These are phyloP conservation scores for Nerophis lumbriciformis DNA, from an alignment of 2,113 vertebrate genomes.

Conservation along the genomic window DNA sequence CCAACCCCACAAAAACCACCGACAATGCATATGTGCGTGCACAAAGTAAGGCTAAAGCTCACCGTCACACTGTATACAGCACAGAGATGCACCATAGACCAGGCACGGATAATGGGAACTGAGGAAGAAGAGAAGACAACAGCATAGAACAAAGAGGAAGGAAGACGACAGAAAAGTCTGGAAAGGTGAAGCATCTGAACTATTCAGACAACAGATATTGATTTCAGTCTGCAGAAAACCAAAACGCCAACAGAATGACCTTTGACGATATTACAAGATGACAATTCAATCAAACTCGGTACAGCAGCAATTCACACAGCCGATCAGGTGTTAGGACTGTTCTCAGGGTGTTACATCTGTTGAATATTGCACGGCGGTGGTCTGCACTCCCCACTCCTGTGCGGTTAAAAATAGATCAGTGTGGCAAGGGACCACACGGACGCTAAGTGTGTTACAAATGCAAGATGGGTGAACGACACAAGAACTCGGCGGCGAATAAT, in stretches of 20 bases:
- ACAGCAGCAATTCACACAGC: background rate
- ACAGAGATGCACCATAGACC: too few relatives aligned
- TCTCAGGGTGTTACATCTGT: background rate
- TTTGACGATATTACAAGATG: slow-evolving; percentile 22
- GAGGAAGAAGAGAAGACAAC: background rate
- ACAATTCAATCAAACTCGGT: slow-evolving; percentile 9
- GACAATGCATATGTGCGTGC: slow-evolving; percentile 1
- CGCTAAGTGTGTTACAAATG: slow-evolving; percentile 7
- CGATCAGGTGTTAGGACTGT: background rate
- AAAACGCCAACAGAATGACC: slow-evolving; percentile 30
- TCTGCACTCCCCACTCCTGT: background rate
- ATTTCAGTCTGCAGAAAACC: slow-evolving; percentile 33
- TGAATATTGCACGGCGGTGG: background rate
- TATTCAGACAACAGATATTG: slow-evolving; percentile 23
- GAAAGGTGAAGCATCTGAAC: slow-evolving; percentile 2
- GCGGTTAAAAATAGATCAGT: slow-evolving; percentile 29
- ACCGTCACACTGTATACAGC: background rate
- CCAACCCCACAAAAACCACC: slow-evolving; percentile 4
- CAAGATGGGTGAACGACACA: slow-evolving; percentile 8
- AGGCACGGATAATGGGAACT: background rate
- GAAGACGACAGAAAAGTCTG: background rate
- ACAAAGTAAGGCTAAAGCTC: slow-evolving; percentile 4
- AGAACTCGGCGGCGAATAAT: slow-evolving; percentile 44
- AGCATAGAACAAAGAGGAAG: background rate
- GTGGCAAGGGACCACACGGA: slow-evolving; percentile 11